These are phyloP conservation scores for Drosophila auraria DNA, from an alignment of 1,140 invertebrate species.

Conservation along the genomic window DNA sequence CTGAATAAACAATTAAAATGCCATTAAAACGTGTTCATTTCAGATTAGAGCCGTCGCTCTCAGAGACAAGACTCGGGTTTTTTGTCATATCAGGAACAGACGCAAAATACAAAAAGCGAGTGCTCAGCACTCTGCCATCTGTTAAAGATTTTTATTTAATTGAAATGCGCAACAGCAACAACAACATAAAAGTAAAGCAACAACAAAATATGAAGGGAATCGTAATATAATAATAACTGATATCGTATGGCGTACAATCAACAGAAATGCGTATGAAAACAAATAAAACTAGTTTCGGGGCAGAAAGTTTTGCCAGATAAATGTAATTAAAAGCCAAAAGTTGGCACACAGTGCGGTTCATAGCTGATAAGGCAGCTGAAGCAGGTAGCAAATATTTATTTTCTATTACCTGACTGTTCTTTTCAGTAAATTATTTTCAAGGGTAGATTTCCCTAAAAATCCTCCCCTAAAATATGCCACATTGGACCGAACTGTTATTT, in stretches of 20 bases:
- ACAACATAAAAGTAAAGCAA: slow-evolving; percentile 10
- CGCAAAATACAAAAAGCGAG: slow-evolving; percentile 29
- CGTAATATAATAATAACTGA: slow-evolving; percentile 67
- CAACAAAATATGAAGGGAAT: slow-evolving; percentile 6
- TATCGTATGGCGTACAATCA: slow-evolving; percentile 56
- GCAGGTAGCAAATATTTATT: background rate
- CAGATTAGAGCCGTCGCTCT: slow-evolving; percentile 56
- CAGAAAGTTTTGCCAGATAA: slow-evolving; percentile 74
- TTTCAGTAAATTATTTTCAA: background rate
- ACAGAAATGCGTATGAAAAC: slow-evolving; percentile 46
- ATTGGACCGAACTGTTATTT: background rate
- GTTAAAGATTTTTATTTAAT: slow-evolving; percentile 65
- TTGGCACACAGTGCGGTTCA: slow-evolving; percentile 25
- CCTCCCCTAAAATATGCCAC: background rate
- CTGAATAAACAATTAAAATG: slow-evolving; percentile 73
- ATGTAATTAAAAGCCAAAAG: slow-evolving; percentile 78
- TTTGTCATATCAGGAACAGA: slow-evolving; percentile 41
- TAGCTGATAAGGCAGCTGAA: background rate
- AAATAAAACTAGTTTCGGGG: slow-evolving; percentile 63
- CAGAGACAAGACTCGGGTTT: slow-evolving; percentile 7
- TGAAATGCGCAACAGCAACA: slow-evolving; percentile 49
- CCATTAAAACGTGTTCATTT: slow-evolving; percentile 73
- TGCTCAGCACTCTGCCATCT: slow-evolving; percentile 34
- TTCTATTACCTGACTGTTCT: background rate
- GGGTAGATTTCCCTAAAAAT: background rate